Evolutionary conservation across 1,140 invertebrate genomes (phyloP).

Genomic region (Stenopsyche tienmushanensis): DNA sequence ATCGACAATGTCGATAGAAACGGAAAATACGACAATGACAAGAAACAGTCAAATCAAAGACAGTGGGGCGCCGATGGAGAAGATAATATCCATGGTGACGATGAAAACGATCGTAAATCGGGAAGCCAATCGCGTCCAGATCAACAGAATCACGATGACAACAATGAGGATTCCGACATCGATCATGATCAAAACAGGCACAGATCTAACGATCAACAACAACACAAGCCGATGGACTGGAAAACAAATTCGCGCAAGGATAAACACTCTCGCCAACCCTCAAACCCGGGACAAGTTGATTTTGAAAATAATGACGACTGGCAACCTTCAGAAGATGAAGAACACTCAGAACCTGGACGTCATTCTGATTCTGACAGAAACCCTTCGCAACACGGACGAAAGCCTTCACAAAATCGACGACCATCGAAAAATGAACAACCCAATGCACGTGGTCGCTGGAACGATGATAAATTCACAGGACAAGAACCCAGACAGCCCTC

Average conservation of each 20-base stretch:
- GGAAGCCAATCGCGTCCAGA: too few relatives aligned
- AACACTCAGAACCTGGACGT: constrained; percentile 39
- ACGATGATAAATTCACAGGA: too few relatives aligned
- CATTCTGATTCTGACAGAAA: too few relatives aligned
- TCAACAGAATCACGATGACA: not conserved
- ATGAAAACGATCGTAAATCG: too few relatives aligned
- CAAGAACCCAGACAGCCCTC: constrained; percentile 60
- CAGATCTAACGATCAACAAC: not conserved
- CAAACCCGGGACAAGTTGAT: too few relatives aligned
- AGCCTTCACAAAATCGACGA: too few relatives aligned
- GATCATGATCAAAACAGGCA: not conserved
- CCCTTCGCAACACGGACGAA: too few relatives aligned
- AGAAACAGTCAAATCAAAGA: too few relatives aligned
- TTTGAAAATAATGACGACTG: not conserved
- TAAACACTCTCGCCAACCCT: not conserved
- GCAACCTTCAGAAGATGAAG: constrained; percentile 16
- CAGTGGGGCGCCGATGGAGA: too few relatives aligned
- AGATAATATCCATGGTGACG: too few relatives aligned
- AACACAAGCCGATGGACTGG: not conserved
- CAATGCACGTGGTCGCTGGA: too few relatives aligned
- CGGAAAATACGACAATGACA: not conserved
- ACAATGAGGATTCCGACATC: not conserved
- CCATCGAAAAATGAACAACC: too few relatives aligned
- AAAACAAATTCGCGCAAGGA: not conserved
- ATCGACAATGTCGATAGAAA: not conserved